These are phyloP conservation scores for Oryzias celebensis DNA, from an alignment of 2,113 vertebrate genomes.

Conservation along the genomic window DNA sequence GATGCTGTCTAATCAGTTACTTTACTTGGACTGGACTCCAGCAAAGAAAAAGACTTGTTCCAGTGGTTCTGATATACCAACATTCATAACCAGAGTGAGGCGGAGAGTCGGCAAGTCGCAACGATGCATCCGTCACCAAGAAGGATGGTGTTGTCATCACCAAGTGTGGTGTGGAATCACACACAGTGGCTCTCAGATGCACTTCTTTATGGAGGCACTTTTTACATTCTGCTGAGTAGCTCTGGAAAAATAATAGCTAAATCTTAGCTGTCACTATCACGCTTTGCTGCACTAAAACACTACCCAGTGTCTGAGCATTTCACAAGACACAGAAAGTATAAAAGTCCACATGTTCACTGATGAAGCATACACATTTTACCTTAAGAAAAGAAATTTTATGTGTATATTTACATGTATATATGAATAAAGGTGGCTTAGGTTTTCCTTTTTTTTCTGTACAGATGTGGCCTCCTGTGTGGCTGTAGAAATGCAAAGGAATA, in stretches of 20 bases:
- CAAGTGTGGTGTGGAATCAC: slow-evolving; percentile 74
- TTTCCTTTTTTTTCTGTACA: slow-evolving; percentile 7
- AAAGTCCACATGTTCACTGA: slow-evolving; percentile 42
- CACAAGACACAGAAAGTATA: slow-evolving; percentile 25
- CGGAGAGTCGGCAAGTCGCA: slow-evolving; percentile 60
- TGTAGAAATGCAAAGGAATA: slow-evolving; percentile 29
- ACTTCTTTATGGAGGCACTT: slow-evolving; percentile 74
- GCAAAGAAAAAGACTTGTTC: slow-evolving; percentile 37
- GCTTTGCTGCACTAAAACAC: slow-evolving; percentile 66
- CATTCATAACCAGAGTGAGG: slow-evolving; percentile 68
- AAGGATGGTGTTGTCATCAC: slow-evolving; percentile 75
- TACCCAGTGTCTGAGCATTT: slow-evolving; percentile 48
- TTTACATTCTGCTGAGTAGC: slow-evolving; percentile 77
- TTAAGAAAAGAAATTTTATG: slow-evolving; percentile 69
- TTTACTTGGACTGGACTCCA: slow-evolving; percentile 15
- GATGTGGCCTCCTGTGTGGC: slow-evolving; percentile 5
- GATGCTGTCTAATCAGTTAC: slow-evolving; percentile 1
- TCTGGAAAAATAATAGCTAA: slow-evolving; percentile 76
- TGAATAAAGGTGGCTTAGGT: slow-evolving; percentile 8
- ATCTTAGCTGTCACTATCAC: slow-evolving; percentile 70
- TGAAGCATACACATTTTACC: slow-evolving; percentile 35
- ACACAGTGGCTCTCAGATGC: slow-evolving; percentile 71
- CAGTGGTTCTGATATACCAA: slow-evolving; percentile 60
- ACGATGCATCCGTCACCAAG: slow-evolving; percentile 74
- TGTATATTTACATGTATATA: slow-evolving; percentile 6